Evolutionary conservation across 2,888 invertebrate species (phyloP).

Genomic region (Bombylius discolor): DNA sequence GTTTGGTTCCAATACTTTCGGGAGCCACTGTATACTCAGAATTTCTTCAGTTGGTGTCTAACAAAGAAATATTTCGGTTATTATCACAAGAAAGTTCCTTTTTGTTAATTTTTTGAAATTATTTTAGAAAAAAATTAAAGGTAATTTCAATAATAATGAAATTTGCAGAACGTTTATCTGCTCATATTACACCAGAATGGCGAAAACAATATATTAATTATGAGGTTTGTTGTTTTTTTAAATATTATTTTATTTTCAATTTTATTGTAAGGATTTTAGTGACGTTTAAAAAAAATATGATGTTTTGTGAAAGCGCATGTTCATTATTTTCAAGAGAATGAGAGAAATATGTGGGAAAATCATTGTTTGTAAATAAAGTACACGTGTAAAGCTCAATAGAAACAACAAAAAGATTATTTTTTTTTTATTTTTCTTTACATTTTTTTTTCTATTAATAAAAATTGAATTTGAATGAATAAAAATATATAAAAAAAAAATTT

Average conservation of each 20-base stretch:
- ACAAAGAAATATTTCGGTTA: too few relatives aligned
- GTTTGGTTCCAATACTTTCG: too few relatives aligned
- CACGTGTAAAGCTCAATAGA: background rate
- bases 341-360: background rate
- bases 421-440: too few relatives aligned
- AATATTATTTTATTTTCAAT: too few relatives aligned
- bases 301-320: conserved; percentile 4
- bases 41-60: too few relatives aligned
- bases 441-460: too few relatives aligned
- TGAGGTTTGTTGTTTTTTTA: conserved; percentile 40
- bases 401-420: too few relatives aligned
- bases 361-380: background rate
- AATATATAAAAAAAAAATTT: background rate
- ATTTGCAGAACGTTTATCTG: conserved; percentile 76
- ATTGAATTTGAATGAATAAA: background rate
- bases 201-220: conserved; percentile 72
- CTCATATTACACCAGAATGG: conserved; percentile 89
- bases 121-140: too few relatives aligned
- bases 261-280: conserved; percentile 14
- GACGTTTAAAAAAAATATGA: background rate
- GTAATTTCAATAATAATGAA: conserved; percentile 48
- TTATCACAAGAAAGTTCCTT: too few relatives aligned
- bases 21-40: too few relatives aligned
- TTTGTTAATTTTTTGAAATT: too few relatives aligned
- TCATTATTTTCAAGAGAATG: background rate